These are phyloP conservation scores for Antrozous pallidus DNA, from an alignment of 2,797 vertebrate species.

Conservation along the genomic window DNA sequence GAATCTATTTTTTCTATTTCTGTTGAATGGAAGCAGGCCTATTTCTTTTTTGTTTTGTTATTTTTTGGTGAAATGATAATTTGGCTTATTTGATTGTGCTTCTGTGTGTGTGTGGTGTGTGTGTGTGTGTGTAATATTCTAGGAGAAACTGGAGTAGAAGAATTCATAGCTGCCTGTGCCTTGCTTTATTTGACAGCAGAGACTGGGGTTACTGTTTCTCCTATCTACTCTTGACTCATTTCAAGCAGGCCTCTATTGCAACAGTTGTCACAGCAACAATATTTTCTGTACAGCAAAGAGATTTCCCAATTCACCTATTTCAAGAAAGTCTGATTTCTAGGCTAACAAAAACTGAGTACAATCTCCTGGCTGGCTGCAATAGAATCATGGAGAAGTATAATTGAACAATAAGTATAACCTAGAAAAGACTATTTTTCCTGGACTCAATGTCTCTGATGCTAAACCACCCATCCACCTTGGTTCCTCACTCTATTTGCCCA, in stretches of 20 bases:
- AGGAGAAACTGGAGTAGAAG: slow-evolving; percentile 3
- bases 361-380: not conserved
- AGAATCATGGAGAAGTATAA: not conserved
- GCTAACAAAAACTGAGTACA: not conserved
- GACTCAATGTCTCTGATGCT: not conserved
- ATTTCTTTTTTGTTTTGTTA: slow-evolving; percentile 45
- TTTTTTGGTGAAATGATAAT: not conserved
- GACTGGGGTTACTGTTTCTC: not conserved
- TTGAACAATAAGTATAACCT: slow-evolving; percentile 6
- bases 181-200: not conserved
- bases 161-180: not conserved
- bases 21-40: not conserved
- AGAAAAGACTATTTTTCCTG: not conserved
- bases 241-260: not conserved
- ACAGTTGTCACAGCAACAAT: slow-evolving; percentile 17
- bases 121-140: not conserved
- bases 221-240: not conserved
- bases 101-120: not conserved
- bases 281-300: slow-evolving; percentile 35
- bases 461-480: too few relatives aligned
- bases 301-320: slow-evolving; percentile 55
- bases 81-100: not conserved
- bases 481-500: not conserved
- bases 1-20: slow-evolving; percentile 39
- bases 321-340: slow-evolving; percentile 39